phyloP scores from a whole-genome alignment of 2,113 vertebrate species.

The Hyla sarda region DNA sequence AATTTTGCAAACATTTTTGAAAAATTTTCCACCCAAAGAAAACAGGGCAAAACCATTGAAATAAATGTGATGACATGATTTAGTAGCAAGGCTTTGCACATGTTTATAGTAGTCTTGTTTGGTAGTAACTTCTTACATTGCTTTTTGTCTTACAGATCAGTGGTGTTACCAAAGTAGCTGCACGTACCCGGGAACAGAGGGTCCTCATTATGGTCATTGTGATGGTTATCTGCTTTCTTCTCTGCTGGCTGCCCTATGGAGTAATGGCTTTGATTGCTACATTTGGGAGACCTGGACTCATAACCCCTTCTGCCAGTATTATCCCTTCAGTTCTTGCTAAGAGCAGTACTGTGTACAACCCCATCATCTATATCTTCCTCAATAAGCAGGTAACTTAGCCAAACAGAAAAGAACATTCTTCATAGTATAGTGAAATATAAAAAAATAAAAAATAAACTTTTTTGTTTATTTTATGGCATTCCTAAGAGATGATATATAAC shows the following conservation, averaged over 20 bases:
- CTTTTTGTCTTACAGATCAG: constrained; percentile 62
- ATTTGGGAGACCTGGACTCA: constrained; percentile 71
- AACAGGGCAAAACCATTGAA: too few species aligned
- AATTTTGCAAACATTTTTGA: too few species aligned
- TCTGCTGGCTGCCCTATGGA: constrained; percentile 80
- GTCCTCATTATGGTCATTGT: constrained; percentile 75
- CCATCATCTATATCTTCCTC: constrained; percentile 78
- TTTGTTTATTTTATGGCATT: background rate
- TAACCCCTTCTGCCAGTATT: constrained; percentile 72
- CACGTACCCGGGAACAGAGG: constrained; percentile 67
- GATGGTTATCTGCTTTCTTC: constrained; percentile 78
- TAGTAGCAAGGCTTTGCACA: background rate
- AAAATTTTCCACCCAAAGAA: too few species aligned
- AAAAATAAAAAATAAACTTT: too few species aligned
- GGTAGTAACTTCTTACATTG: too few species aligned
- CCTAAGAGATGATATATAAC: background rate
- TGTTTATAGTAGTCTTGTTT: too few species aligned
- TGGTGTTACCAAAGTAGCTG: constrained; percentile 47
- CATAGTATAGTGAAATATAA: background rate
- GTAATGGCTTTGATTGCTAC: constrained; percentile 73
- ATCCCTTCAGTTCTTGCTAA: constrained; percentile 79
- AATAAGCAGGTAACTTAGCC: constrained; percentile 77
- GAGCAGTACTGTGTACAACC: constrained; percentile 77
- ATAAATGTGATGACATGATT: background rate
- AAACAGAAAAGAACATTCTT: background rate